Evolutionary conservation across 2,888 invertebrate genomes (phyloP).

Genomic region (Masnerella sp.): DNA sequence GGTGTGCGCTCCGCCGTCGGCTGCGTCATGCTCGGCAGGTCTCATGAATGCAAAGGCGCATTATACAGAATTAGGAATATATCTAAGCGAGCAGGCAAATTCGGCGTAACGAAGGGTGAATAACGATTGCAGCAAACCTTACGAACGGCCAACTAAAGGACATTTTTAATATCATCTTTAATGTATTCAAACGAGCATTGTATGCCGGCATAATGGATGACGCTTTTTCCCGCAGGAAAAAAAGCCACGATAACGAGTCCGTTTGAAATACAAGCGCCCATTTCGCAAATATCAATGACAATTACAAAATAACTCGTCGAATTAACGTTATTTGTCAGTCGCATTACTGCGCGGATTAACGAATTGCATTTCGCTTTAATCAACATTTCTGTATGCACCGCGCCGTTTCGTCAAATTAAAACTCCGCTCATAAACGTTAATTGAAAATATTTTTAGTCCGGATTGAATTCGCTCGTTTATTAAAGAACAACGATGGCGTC

Average conservation of each 20-base stretch:
- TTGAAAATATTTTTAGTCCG: too few species aligned
- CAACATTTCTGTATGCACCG: too few species aligned
- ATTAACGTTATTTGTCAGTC: constrained; percentile 8
- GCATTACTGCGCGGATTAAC: not conserved
- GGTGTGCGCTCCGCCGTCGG: too few species aligned
- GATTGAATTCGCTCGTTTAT: too few species aligned
- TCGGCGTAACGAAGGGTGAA: constrained; percentile 60
- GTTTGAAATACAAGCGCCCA: constrained; percentile 12
- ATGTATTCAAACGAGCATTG: constrained; percentile 53
- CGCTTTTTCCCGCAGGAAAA: constrained; percentile 27
- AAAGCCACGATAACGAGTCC: constrained; percentile 34
- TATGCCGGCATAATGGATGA: constrained; percentile 40
- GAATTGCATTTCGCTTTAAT: too few species aligned
- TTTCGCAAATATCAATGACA: not conserved
- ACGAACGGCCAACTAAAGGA: constrained; percentile 50
- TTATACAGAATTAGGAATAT: constrained; percentile 59
- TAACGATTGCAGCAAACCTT: constrained; percentile 56
- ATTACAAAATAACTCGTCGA: not conserved
- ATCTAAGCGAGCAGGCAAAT: constrained; percentile 58
- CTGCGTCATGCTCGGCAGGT: too few species aligned
- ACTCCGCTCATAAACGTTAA: too few species aligned
- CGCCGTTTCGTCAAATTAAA: too few species aligned
- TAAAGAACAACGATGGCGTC: too few species aligned
- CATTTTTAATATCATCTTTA: constrained; percentile 57
- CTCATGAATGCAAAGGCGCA: too few species aligned